phyloP scores from a whole-genome alignment of 2,797 vertebrate species.

The Salmo trutta region DNA sequence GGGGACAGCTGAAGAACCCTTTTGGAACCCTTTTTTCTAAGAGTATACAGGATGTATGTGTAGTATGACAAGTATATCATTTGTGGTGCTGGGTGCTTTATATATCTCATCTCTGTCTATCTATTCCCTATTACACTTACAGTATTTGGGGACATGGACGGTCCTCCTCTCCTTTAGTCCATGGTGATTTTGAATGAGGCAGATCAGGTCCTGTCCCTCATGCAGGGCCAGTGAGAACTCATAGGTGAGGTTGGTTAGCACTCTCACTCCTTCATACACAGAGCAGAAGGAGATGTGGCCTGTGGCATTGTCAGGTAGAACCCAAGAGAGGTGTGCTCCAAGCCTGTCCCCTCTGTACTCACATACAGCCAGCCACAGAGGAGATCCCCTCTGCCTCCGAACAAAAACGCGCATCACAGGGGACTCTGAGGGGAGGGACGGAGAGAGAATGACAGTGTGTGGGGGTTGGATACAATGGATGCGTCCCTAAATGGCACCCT shows the following conservation, averaged over 20 bases:
- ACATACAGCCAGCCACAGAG: conserved; percentile 69
- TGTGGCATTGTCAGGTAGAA: conserved; percentile 56
- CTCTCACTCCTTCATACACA: conserved; percentile 34
- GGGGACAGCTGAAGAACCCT: no score
- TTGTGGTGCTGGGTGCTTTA: not conserved
- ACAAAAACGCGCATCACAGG: conserved; percentile 53
- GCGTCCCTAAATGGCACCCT: no score
- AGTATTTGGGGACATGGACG: conserved; percentile 64
- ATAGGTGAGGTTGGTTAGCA: conserved; percentile 56
- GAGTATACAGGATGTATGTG: not conserved
- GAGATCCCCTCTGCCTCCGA: conserved; percentile 41
- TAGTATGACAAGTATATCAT: not conserved
- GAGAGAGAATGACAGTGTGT: not conserved
- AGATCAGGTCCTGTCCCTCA: conserved; percentile 71
- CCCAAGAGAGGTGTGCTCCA: conserved; percentile 62
- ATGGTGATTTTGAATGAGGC: conserved; percentile 48
- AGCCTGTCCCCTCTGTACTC: conserved; percentile 49
- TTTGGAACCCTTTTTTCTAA: no score
- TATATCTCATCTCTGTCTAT: not conserved
- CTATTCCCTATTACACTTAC: conserved; percentile 58
- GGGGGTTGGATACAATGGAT: no score
- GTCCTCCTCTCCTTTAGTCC: conserved; percentile 48
- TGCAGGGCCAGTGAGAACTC: conserved; percentile 61
- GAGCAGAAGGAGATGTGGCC: conserved; percentile 35
- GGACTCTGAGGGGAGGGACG: conserved; percentile 45